Evolutionary conservation across 2,888 invertebrate genomes (phyloP).

Genomic region (Notodonta dromedarius): DNA sequence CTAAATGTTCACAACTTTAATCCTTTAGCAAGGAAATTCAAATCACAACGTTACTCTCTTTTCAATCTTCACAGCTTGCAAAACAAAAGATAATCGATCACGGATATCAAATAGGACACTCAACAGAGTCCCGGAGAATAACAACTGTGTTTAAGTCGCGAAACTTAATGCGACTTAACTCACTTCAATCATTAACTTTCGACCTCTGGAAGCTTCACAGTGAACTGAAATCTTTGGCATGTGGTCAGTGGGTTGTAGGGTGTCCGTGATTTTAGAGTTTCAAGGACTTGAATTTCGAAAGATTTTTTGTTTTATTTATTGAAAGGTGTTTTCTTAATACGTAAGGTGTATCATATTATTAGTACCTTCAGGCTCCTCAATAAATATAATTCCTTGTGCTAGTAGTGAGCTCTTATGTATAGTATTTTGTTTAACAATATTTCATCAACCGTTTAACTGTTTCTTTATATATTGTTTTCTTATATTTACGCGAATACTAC

Average conservation of each 20-base stretch:
- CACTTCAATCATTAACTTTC: conserved; percentile 29
- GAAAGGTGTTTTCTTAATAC: no score
- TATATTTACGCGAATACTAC: no score
- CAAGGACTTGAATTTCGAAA: neutral
- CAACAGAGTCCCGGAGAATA: neutral
- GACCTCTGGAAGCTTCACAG: conserved; percentile 14
- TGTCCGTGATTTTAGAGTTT: neutral
- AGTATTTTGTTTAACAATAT: no score
- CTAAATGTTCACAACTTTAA: neutral
- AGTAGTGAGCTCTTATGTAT: no score
- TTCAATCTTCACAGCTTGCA: neutral
- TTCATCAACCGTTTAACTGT: no score
- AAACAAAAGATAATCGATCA: conserved; percentile 3
- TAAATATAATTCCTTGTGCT: no score
- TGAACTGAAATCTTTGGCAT: conserved; percentile 19
- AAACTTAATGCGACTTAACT: conserved; percentile 27
- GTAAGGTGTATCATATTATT: no score
- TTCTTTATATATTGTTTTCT: no score
- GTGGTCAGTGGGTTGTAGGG: conserved; percentile 12
- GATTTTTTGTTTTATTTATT: no score
- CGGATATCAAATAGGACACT: conserved; percentile 3
- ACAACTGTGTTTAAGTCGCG: conserved; percentile 20
- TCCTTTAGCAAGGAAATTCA: neutral
- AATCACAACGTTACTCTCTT: neutral
- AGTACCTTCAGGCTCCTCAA: no score